Conservation (phyloP, 2,113 vertebrate species). For the Pristiophorus japonicus region DNA sequence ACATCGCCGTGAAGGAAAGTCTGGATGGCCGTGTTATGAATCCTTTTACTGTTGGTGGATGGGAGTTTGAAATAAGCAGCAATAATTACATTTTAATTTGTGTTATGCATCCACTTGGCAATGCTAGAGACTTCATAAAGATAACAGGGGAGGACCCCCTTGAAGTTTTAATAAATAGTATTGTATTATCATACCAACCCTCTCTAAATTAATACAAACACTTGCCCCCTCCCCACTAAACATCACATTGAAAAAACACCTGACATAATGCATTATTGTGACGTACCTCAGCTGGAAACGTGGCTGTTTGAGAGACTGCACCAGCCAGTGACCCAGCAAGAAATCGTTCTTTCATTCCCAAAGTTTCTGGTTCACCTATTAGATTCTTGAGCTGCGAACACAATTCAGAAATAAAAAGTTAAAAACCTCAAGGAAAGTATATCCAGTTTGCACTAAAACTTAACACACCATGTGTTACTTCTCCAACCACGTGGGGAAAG, state of each 20-base stretch:
- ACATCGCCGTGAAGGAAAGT: background rate
- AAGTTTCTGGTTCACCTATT: slow-evolving; percentile 62
- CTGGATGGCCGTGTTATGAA: background rate
- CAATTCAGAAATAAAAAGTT: background rate
- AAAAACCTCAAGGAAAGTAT: background rate
- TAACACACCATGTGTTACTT: background rate
- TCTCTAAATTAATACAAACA: background rate
- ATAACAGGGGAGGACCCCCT: background rate
- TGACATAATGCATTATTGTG: background rate
- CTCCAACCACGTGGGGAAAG: too few species aligned
- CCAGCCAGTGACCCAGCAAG: slow-evolving; percentile 77
- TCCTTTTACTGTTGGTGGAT: background rate
- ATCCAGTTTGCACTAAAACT: background rate
- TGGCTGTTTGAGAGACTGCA: slow-evolving; percentile 74
- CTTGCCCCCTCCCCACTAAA: background rate
- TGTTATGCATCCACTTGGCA: background rate
- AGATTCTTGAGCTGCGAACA: slow-evolving; percentile 65
- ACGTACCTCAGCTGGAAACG: slow-evolving; percentile 84
- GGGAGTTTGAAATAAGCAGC: background rate
- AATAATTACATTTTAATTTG: background rate
- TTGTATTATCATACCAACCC: background rate
- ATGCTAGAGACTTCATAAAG: background rate
- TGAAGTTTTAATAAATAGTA: background rate
- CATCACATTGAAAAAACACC: background rate
- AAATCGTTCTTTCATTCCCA: slow-evolving; percentile 72